Conservation (phyloP, 2,113 vertebrate species). For the Heteronetta atricapilla region DNA sequence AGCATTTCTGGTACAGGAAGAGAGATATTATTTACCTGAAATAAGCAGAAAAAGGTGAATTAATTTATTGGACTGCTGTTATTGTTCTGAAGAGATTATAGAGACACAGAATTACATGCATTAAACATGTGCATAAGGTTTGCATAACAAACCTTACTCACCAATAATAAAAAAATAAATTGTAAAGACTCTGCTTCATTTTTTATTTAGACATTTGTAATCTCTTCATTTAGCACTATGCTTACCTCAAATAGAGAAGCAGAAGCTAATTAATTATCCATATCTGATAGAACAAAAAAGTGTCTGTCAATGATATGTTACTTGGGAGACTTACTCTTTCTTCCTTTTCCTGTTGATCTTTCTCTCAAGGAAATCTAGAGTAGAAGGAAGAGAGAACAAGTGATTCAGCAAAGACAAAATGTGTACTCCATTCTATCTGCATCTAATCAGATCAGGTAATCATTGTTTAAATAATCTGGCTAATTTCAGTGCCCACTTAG, state of each 20-base stretch:
- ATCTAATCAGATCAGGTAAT: background rate
- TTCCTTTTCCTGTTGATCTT: background rate
- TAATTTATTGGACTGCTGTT: background rate
- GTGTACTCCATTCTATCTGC: background rate
- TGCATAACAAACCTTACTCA: background rate
- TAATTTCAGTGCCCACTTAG: background rate
- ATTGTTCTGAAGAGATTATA: background rate
- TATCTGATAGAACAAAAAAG: background rate
- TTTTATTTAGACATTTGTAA: background rate
- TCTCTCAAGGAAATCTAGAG: background rate
- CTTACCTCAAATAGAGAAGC: background rate
- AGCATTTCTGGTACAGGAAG: fast-evolving
- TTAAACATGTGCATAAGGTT: background rate
- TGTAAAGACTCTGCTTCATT: background rate
- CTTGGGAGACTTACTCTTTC: background rate
- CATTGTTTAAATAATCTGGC: background rate
- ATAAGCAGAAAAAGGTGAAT: background rate
- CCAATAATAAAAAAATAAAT: background rate
- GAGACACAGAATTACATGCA: background rate
- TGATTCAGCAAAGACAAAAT: background rate
- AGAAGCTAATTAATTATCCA: background rate
- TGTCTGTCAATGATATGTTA: background rate
- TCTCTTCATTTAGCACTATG: background rate
- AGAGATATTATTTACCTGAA: background rate
- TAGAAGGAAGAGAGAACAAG: background rate